Evolutionary conservation across 1,140 invertebrate genomes (phyloP).

Genomic region (Druon quercuslanigerum): DNA sequence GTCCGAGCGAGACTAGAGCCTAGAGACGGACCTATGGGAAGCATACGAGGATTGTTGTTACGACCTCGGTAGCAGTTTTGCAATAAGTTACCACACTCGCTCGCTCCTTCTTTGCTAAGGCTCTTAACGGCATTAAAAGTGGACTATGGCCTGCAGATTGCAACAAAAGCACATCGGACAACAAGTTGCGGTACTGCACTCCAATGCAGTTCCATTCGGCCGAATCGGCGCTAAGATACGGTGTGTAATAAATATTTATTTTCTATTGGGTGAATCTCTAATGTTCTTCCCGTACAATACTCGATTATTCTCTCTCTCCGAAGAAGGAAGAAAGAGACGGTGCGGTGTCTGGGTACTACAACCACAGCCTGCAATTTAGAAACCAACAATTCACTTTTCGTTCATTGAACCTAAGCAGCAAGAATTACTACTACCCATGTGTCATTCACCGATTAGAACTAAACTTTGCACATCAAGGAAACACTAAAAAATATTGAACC

Average conservation of each 20-base stretch:
- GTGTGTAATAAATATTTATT: not conserved
- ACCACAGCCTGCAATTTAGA: not conserved
- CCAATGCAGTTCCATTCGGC: slow-evolving; percentile 1
- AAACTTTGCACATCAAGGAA: too few species aligned
- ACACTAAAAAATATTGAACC: too few species aligned
- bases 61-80: slow-evolving; percentile 59
- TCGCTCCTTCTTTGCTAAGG: slow-evolving; percentile 60
- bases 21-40: slow-evolving; percentile 39
- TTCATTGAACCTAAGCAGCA: not conserved
- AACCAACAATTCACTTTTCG: not conserved
- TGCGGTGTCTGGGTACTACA: not conserved
- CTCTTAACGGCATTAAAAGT: slow-evolving; percentile 32
- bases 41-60: slow-evolving; percentile 48
- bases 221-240: not conserved
- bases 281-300: slow-evolving; percentile 25
- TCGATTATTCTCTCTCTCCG: slow-evolving; percentile 7
- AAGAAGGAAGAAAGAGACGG: not conserved
- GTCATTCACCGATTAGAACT: too few species aligned
- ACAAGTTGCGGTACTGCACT: slow-evolving; percentile 37
- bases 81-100: slow-evolving; percentile 61
- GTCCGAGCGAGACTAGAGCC: not conserved
- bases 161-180: slow-evolving; percentile 32
- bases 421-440: too few species aligned
- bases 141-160: slow-evolving; percentile 48
- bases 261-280: slow-evolving; percentile 34